phyloP scores from a whole-genome alignment of 2,797 vertebrate genomes.

The Pipistrellus nathusii region DNA sequence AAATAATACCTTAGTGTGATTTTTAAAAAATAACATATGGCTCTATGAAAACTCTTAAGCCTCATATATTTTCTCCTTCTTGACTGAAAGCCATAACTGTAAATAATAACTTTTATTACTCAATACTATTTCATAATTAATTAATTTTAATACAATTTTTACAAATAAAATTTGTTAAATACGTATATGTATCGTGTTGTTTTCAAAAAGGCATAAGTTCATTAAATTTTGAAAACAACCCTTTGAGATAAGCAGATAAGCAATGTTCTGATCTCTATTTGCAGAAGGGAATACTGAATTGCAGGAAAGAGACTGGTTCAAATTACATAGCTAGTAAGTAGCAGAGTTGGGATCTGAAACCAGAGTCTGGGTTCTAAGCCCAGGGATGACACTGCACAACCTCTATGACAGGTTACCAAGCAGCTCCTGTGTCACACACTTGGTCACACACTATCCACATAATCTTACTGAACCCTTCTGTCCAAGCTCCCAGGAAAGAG shows the following conservation, averaged over 20 bases:
- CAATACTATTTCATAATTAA: neutral
- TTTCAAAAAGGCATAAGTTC: neutral
- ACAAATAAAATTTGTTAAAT: neutral
- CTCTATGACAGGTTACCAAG: neutral
- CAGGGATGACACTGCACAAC: rapidly evolving
- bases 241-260: too few relatives aligned
- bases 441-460: neutral
- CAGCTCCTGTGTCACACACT: neutral
- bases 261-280: neutral
- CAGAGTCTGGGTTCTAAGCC: neutral
- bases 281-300: neutral
- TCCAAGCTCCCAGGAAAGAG: neutral
- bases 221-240: neutral
- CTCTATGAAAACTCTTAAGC: neutral
- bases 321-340: neutral
- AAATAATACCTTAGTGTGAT: neutral
- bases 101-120: neutral
- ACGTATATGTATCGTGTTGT: neutral
- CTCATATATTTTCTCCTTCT: neutral
- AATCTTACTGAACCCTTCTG: neutral
- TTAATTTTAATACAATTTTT: neutral
- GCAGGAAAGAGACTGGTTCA: neutral
- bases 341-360: neutral
- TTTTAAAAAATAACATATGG: neutral
- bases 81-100: neutral